phyloP scores from a whole-genome alignment of 2,797 vertebrate genomes.

The Crenichthys baileyi region DNA sequence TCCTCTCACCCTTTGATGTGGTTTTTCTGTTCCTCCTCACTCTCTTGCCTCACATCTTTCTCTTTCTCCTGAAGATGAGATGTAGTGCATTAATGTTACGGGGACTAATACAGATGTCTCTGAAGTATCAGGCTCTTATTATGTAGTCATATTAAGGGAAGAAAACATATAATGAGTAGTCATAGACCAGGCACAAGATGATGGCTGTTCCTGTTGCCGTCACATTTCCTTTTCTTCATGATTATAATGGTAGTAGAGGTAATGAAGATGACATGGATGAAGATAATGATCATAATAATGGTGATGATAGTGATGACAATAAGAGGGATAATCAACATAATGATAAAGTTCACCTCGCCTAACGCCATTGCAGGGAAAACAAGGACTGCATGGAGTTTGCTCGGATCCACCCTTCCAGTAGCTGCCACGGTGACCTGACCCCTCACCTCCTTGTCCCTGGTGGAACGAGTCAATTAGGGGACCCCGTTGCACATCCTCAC shows the following conservation, averaged over 20 bases:
- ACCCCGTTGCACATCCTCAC: constrained; percentile 86
- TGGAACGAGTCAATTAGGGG: constrained; percentile 87
- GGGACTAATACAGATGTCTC: constrained; percentile 73
- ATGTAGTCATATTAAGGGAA: constrained; percentile 77
- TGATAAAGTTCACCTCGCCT: constrained; percentile 63
- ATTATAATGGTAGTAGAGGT: constrained; percentile 70
- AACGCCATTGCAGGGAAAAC: constrained; percentile 84
- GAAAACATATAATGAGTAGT: constrained; percentile 77
- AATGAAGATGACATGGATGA: constrained; percentile 74
- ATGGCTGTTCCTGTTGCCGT: constrained; percentile 61
- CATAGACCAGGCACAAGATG: constrained; percentile 63
- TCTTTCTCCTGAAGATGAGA: constrained; percentile 66
- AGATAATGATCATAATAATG: constrained; percentile 74
- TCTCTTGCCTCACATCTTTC: constrained; percentile 43
- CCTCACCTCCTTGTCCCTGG: constrained; percentile 91
- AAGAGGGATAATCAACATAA: constrained; percentile 71
- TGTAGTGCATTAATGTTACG: constrained; percentile 76
- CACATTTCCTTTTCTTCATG: constrained; percentile 72
- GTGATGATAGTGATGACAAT: constrained; percentile 59
- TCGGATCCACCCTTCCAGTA: constrained; percentile 90
- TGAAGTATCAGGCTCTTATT: constrained; percentile 79
- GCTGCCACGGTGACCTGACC: constrained; percentile 92
- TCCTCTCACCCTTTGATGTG: constrained; percentile 77
- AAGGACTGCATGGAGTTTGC: constrained; percentile 95
- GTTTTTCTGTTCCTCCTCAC: constrained; percentile 59